phyloP scores from a whole-genome alignment of 2,113 vertebrate species.

The Mesitornis unicolor region DNA sequence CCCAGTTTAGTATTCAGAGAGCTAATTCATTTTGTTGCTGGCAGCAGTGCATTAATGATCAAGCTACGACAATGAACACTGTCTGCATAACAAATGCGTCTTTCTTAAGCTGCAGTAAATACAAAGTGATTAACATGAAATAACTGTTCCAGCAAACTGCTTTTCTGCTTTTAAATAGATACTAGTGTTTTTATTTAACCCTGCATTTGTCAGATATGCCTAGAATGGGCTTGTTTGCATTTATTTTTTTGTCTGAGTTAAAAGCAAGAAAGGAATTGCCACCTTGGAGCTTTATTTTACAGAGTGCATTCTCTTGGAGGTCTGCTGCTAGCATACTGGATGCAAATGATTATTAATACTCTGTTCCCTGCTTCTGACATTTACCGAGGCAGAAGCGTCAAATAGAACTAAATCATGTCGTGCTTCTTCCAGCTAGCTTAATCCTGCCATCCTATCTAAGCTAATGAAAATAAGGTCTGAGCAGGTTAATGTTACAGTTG shows the following conservation, averaged over 20 bases:
- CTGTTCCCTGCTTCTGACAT: slow-evolving; percentile 61
- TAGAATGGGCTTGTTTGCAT: neutral
- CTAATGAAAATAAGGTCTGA: slow-evolving; percentile 18
- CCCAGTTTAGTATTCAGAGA: slow-evolving; percentile 66
- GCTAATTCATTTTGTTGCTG: slow-evolving; percentile 71
- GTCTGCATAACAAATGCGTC: slow-evolving; percentile 76
- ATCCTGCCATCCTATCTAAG: neutral
- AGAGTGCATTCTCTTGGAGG: neutral
- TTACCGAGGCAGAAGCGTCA: slow-evolving; percentile 55
- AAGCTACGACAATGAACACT: slow-evolving; percentile 72
- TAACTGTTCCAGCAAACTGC: slow-evolving; percentile 62
- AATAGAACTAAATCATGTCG: slow-evolving; percentile 47
- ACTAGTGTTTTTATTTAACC: slow-evolving; percentile 62
- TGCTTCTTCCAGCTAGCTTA: slow-evolving; percentile 27
- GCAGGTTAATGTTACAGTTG: neutral
- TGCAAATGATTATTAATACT: slow-evolving; percentile 65
- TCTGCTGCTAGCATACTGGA: slow-evolving; percentile 15
- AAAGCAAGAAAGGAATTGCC: neutral
- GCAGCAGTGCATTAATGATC: slow-evolving; percentile 69
- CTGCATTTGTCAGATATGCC: slow-evolving; percentile 18
- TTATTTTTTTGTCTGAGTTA: neutral
- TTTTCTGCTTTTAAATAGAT: slow-evolving; percentile 41
- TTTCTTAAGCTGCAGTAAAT: slow-evolving; percentile 75
- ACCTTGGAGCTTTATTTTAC: neutral
- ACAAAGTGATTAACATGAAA: slow-evolving; percentile 74